Evolutionary conservation across 2,797 vertebrate genomes (phyloP).

Genomic region (Alectoris magna): DNA sequence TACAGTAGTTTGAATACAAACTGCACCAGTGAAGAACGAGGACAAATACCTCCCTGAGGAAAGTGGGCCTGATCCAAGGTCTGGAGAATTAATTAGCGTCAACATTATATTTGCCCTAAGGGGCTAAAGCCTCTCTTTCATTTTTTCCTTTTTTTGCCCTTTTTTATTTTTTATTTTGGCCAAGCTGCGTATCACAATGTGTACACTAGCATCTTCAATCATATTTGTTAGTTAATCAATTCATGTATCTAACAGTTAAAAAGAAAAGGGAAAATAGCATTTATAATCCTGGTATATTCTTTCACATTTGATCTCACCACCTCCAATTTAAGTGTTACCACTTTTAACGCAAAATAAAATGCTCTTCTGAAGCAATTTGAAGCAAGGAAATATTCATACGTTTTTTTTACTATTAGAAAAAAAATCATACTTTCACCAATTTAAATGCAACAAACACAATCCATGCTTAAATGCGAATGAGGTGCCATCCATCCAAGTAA

Average conservation of each 20-base stretch:
- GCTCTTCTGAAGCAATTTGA: neutral
- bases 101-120: constrained; percentile 24
- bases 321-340: neutral
- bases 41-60: constrained; percentile 59
- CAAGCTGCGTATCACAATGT: neutral
- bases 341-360: neutral
- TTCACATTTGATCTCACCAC: neutral
- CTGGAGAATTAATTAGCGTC: constrained; percentile 59
- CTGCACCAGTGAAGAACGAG: constrained; percentile 42
- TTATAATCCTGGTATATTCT: neutral
- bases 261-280: neutral
- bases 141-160: accelerated
- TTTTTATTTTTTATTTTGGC: neutral
- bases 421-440: neutral
- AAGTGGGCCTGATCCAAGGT: constrained; percentile 39
- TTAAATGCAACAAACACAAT: neutral
- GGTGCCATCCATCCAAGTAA: neutral
- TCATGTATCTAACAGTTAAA: neutral
- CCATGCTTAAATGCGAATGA: neutral
- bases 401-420: neutral
- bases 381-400: neutral
- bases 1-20: constrained; percentile 46
- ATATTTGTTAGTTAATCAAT: neutral
- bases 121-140: neutral
- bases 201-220: neutral